Evolutionary conservation across 2,113 vertebrate genomes (phyloP), one percentile per base, ranked within the genome.

Genomic region (Hyperoodon ampullatus): DNA sequence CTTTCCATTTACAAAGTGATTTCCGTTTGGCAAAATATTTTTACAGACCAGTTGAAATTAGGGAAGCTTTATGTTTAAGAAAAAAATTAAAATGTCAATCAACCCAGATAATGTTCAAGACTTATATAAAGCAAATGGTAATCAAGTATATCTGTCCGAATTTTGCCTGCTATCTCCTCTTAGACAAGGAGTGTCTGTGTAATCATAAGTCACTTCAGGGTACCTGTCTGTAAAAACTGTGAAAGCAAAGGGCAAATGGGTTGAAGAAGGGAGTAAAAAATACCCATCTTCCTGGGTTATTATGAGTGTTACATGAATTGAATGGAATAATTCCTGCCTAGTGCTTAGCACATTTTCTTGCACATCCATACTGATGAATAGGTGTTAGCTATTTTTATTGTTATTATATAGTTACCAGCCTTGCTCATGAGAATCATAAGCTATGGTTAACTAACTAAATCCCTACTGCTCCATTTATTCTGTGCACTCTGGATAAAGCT

Each of bases 21-120:
- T 93, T 92, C 55, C 75, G 21, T 66, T 84, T 71, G 84, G 35
- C 6, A 35, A 68, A 80, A 53, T 89, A 78, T 94, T 92, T 91
- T 66, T 60, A 42, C 61, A 81, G 68, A 61, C 21, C 28, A 84
- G 6, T 61, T 81, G 60, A 87, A 93, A 87, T 87, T 90, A 50
- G 18, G 11, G n/a, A 78, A 78, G 35, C 5, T 47, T 94, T 63
- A 15, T 66, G 71, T 68, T 80, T 74, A 53, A 95, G 66, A 77
- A 70, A 93, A 80, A 21, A 72, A 68, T 74, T 74, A 80, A 90
- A 91, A 93, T 5, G 58, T 61, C 21, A 28, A 5, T 53, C 44
- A 86, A 78, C 13, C 13, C 58, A 91, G 44, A 50, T 96, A 60
- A 60, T 58, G 11, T 28, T 50, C 6, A 66, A 86, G 71, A 53